A percentile compares a stretch with the other conserved stretches of the same genome.
Conservation (phyloP, 2,888 invertebrate genomes). For the Pimpla rufipes region DNA sequence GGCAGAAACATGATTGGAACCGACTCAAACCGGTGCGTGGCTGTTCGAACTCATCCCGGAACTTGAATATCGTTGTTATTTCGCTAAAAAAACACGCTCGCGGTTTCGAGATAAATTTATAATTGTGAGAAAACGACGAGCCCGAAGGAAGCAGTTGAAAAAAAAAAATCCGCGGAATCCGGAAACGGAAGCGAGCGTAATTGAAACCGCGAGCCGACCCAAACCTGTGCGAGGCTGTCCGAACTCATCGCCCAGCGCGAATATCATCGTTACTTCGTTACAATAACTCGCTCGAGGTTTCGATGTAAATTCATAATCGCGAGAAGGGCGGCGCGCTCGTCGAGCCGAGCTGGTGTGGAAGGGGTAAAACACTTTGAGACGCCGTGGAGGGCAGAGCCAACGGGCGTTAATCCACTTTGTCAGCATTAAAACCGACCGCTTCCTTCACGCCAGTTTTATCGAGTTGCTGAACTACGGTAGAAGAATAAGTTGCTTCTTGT, state of each 20-base stretch:
- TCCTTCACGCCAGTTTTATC: conserved; percentile 73
- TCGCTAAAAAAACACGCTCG: neutral
- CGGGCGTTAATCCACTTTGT: conserved; percentile 76
- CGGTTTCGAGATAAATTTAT: too few species aligned
- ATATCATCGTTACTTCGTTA: conserved; percentile 20
- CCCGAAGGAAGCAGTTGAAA: too few species aligned
- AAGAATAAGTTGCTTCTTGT: conserved; percentile 52
- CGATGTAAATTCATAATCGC: conserved; percentile 54
- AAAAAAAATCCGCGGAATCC: neutral
- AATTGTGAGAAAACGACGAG: too few species aligned
- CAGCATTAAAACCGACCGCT: conserved; percentile 72
- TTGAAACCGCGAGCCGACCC: neutral
- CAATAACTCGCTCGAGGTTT: conserved; percentile 15
- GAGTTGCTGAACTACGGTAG: conserved; percentile 62
- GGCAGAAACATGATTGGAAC: conserved; percentile 21
- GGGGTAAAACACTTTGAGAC: conserved; percentile 24
- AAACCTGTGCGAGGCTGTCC: neutral
- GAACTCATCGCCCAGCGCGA: neutral
- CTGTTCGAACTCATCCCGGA: neutral
- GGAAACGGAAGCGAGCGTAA: neutral
- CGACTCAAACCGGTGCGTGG: neutral
- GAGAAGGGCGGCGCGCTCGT: conserved; percentile 18
- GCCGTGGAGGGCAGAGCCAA: conserved; percentile 10
- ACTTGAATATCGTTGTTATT: neutral
- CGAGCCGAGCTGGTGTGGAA: conserved; percentile 3